phyloP scores from a whole-genome alignment of 2,797 vertebrate genomes.

The Leuciscus waleckii region DNA sequence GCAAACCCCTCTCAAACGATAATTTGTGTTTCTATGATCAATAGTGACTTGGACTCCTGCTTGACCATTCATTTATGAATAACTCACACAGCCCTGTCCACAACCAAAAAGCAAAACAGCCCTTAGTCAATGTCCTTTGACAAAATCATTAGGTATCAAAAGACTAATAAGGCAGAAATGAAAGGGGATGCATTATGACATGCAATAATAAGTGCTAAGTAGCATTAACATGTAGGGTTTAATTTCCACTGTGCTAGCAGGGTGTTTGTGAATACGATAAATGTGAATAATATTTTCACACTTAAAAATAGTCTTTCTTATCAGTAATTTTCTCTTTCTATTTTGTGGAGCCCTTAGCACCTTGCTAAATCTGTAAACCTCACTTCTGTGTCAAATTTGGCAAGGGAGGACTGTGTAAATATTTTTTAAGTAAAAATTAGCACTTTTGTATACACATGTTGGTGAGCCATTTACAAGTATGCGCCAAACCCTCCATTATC shows the following conservation, averaged over 20 bases:
- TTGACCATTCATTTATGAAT: constrained; percentile 6
- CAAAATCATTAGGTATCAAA: constrained; percentile 19
- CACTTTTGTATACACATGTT: not conserved
- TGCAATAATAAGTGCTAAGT: not conserved
- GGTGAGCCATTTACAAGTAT: constrained; percentile 9
- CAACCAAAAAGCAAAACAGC: constrained; percentile 10
- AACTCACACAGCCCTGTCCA: constrained; percentile 12
- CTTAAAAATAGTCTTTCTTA: not conserved
- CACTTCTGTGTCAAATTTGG: not conserved
- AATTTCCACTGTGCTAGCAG: not conserved
- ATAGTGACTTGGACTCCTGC: constrained; percentile 1
- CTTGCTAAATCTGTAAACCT: not conserved
- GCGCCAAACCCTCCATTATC: not conserved
- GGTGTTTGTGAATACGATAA: not conserved
- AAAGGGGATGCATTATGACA: not conserved
- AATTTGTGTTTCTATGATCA: not conserved
- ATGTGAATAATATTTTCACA: constrained; percentile 6
- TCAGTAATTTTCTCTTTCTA: not conserved
- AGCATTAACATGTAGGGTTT: constrained; percentile 18
- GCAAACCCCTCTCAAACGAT: not conserved
- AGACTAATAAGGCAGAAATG: not conserved
- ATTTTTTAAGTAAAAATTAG: not conserved
- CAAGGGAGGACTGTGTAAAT: not conserved
- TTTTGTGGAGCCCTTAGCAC: constrained; percentile 20
- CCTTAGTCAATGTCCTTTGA: not conserved